phyloP scores from a whole-genome alignment of 2,113 vertebrate species.

The Psettodes erumei region DNA sequence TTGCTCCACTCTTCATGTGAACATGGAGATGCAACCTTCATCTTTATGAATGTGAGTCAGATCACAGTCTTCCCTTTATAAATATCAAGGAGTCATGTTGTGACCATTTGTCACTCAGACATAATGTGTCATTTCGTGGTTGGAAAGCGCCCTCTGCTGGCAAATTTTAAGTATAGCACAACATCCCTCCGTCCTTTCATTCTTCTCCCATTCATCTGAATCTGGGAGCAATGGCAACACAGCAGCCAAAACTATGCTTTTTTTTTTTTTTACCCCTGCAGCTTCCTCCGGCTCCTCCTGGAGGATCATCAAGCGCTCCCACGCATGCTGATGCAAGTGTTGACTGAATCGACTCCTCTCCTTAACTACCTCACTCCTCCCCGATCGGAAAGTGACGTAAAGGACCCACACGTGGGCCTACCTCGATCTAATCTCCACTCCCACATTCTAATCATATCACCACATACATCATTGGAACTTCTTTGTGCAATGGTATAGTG shows the following conservation, averaged over 20 bases:
- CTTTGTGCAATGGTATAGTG: too few species aligned
- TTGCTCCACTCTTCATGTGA: background rate
- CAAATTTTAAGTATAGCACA: background rate
- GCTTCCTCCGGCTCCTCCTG: slow-evolving; percentile 34
- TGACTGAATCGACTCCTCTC: slow-evolving; percentile 35
- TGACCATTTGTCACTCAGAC: background rate
- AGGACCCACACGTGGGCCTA: too few species aligned
- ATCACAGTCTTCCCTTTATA: background rate
- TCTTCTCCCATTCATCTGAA: background rate
- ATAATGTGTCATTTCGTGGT: slow-evolving; percentile 1
- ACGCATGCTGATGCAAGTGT: slow-evolving; percentile 18
- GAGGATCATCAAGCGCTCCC: slow-evolving; percentile 25
- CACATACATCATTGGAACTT: too few species aligned
- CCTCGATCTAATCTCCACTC: too few species aligned
- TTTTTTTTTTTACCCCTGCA: too few species aligned
- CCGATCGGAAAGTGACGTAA: slow-evolving; percentile 16
- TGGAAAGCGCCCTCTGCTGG: slow-evolving; percentile 65
- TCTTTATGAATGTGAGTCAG: background rate
- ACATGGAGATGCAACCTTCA: background rate
- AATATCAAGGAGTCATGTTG: background rate
- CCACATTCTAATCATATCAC: too few species aligned
- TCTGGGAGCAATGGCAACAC: background rate
- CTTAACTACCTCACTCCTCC: slow-evolving; percentile 3
- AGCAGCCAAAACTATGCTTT: background rate
- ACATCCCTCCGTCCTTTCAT: background rate